These are phyloP conservation scores for Entomyzon cyanotis DNA, from an alignment of 2,113 vertebrate genomes.

Conservation along the genomic window DNA sequence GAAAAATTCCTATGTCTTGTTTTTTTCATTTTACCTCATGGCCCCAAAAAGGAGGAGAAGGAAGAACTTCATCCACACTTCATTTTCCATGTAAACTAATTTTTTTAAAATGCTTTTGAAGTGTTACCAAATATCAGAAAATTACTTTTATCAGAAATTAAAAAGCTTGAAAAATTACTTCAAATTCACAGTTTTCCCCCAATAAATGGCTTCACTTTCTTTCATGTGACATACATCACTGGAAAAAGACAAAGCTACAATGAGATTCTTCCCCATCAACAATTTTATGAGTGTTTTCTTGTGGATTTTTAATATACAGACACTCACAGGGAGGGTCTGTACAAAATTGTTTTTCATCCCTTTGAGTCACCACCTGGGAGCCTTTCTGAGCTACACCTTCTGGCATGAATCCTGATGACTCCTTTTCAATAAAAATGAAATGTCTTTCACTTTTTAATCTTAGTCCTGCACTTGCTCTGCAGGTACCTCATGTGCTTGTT, in stretches of 20 bases:
- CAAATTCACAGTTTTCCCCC: accelerated
- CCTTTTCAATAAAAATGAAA: not conserved
- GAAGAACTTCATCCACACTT: not conserved
- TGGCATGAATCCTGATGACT: not conserved
- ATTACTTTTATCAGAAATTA: not conserved
- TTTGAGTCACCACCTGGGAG: not conserved
- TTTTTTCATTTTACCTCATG: not conserved
- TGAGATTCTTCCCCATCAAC: not conserved
- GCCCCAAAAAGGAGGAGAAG: not conserved
- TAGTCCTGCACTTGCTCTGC: not conserved
- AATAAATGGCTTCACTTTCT: not conserved
- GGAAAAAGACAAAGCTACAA: not conserved
- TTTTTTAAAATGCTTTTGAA: not conserved
- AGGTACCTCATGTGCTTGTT: not conserved
- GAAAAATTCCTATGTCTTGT: not conserved
- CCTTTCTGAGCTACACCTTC: not conserved
- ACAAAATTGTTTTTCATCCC: not conserved
- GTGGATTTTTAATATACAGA: not conserved
- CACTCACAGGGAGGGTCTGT: not conserved
- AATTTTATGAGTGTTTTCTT: not conserved
- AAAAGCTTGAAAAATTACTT: not conserved
- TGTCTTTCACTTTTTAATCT: not conserved
- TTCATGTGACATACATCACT: accelerated
- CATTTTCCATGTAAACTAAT: not conserved
- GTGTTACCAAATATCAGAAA: not conserved